Evolutionary conservation across 2,797 vertebrate species (phyloP).

Genomic region (Buphagus erythrorhynchus): DNA sequence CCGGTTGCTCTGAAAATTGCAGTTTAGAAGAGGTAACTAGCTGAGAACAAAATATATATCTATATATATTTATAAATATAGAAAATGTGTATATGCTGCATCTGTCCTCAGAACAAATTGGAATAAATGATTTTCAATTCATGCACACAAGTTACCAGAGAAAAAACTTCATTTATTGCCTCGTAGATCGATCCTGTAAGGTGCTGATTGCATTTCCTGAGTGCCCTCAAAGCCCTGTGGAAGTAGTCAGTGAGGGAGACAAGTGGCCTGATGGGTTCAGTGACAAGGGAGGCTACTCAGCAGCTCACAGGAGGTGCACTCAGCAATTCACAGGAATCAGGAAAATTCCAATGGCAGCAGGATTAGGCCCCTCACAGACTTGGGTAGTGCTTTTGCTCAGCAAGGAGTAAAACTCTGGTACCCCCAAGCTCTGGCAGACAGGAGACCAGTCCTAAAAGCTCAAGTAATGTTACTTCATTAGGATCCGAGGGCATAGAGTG

Average conservation of each 20-base stretch:
- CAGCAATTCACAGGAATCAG: not conserved
- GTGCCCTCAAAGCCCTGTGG: not conserved
- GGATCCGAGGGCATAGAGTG: not conserved
- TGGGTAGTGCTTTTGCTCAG: not conserved
- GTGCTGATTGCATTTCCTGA: conserved; percentile 44
- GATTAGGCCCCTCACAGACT: conserved; percentile 7
- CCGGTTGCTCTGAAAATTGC: conserved; percentile 60
- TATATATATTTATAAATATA: conserved; percentile 71
- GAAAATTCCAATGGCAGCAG: conserved; percentile 27
- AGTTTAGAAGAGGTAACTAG: conserved; percentile 61
- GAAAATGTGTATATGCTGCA: conserved; percentile 57
- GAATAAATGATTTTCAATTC: conserved; percentile 41
- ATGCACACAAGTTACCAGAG: conserved; percentile 36
- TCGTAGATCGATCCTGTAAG: not conserved
- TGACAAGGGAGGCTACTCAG: conserved; percentile 15
- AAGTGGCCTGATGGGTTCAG: not conserved
- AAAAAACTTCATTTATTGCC: conserved; percentile 54
- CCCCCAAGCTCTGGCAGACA: not conserved
- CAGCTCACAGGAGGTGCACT: conserved; percentile 21
- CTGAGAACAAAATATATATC: conserved; percentile 64
- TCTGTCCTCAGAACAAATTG: conserved; percentile 52
- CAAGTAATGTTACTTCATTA: conserved; percentile 59
- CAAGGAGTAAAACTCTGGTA: not conserved
- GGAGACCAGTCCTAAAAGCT: conserved; percentile 45
- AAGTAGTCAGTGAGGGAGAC: not conserved